Evolutionary conservation across 2,113 vertebrate genomes (phyloP).

Genomic region (Melospiza georgiana): DNA sequence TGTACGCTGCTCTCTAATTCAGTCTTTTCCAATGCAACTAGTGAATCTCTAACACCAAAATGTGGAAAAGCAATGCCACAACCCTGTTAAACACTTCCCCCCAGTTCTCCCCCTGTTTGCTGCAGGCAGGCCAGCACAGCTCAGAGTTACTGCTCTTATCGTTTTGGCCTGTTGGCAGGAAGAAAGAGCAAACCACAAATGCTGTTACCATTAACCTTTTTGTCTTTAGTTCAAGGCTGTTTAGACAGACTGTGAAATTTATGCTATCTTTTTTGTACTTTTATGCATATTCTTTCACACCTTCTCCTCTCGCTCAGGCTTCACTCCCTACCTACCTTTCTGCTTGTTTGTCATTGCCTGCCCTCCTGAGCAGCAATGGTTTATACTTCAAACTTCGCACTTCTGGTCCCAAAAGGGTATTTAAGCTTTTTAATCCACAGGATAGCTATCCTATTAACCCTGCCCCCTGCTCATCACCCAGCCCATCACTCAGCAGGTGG

Average conservation of each 20-base stretch:
- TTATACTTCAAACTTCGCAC: constrained; percentile 44
- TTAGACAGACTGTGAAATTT: background rate
- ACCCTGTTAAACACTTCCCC: background rate
- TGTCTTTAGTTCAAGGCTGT: background rate
- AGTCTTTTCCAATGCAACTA: background rate
- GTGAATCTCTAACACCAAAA: background rate
- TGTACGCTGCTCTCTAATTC: background rate
- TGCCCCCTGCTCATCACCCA: background rate
- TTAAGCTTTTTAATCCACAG: background rate
- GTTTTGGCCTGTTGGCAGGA: background rate
- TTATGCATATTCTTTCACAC: background rate
- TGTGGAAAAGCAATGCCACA: background rate
- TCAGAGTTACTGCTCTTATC: background rate
- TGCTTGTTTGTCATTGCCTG: constrained; percentile 33
- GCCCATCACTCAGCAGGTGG: rapidly evolving
- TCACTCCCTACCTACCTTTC: constrained; percentile 5
- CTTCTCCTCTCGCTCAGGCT: background rate
- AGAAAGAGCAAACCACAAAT: constrained; percentile 9
- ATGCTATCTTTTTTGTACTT: background rate
- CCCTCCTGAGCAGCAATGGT: constrained; percentile 43
- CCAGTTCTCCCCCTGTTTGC: background rate
- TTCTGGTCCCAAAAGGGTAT: background rate
- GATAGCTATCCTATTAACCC: background rate
- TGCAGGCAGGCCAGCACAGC: background rate
- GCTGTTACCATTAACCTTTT: background rate